Percentiles rank a stretch among this genome's conserved stretches.
Evolutionary conservation across 92 coral and sea anemone species (phyloP).

Genomic region (Montipora capitata): DNA sequence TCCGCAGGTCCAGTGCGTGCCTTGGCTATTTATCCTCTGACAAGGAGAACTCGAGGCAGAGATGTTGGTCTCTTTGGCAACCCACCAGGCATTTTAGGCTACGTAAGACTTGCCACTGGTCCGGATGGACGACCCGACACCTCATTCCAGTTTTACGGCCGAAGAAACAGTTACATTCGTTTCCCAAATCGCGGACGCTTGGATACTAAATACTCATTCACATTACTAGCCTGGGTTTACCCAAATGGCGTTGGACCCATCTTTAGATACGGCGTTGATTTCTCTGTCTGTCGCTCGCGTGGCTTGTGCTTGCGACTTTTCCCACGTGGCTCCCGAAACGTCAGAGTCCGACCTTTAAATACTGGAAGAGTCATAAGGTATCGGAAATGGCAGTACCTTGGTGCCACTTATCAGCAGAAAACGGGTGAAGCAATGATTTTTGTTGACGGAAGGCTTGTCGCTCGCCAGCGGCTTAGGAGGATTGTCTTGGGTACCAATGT

Average conservation of each 20-base stretch:
- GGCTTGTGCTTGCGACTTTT: slow-evolving; percentile 30
- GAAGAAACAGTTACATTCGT: slow-evolving; percentile 79
- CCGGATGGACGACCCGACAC: slow-evolving; percentile 73
- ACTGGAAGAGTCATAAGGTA: slow-evolving; percentile 29
- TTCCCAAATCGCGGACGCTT: slow-evolving; percentile 82
- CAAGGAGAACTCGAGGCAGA: slow-evolving; percentile 53
- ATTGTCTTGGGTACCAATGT: slow-evolving; percentile 55
- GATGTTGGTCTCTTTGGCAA: slow-evolving; percentile 78
- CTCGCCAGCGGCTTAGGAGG: slow-evolving; percentile 42
- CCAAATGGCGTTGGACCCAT: slow-evolving; percentile 76
- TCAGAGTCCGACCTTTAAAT: slow-evolving; percentile 21
- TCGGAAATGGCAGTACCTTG: slow-evolving; percentile 69
- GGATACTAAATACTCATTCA: slow-evolving; percentile 76
- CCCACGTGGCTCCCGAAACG: slow-evolving; percentile 43
- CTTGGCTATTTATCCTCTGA: slow-evolving; percentile 71
- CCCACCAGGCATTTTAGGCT: slow-evolving; percentile 60
- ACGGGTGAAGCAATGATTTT: slow-evolving; percentile 75
- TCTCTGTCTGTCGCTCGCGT: slow-evolving; percentile 30
- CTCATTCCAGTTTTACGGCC: slow-evolving; percentile 65
- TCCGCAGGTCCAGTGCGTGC: slow-evolving; percentile 44
- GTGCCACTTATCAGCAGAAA: slow-evolving; percentile 55
- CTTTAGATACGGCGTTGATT: slow-evolving; percentile 73
- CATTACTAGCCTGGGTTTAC: slow-evolving; percentile 84
- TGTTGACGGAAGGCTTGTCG: slow-evolving; percentile 61
- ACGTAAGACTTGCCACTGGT: slow-evolving; percentile 57